Evolutionary conservation across 2,797 vertebrate species (phyloP), one percentile per base, ranked within the genome.

Genomic region (Morelia viridis): DNA sequence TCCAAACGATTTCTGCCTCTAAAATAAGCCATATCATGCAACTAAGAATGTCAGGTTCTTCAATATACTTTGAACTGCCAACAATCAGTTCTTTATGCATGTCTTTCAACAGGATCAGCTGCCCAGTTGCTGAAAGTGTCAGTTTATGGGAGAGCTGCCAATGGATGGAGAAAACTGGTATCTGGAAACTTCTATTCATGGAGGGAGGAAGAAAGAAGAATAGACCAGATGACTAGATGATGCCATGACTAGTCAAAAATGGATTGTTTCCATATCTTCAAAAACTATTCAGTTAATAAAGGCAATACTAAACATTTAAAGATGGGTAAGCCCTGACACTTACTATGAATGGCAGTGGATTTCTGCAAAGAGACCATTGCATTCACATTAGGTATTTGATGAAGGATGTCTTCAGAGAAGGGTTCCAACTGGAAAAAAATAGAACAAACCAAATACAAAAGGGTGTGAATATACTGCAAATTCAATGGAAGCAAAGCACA

Each of bases 341-440:
- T 98, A 98, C 97, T 97, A 97, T 98, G 98, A 96, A 98, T 98
- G 97, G 97, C 97, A 96, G 96, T 97, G 94, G 96, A 97, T 97
- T 97, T 98, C 96, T 97, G 97, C 95, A 98, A 97, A 94, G 97
- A 97, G 93, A 96, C 91, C 93, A 97, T 95, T 35, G 97, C 97
- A 93, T 98, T 98, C 95, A 57, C 94, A 90, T 98, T 98, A 71
- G 97, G 97, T 56, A 95, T 96, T 96, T 97, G 97, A 88, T 97
- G 96, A 91, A 97, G 96, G 95, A 96, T 91, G 89, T 98, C 97
- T 96, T 98, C 97, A 0, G 97, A 96, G 93, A 98, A 95, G 28
- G 96, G 97, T 50, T 97, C 97, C 97, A 98, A 96, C 97, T 98
- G 96, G 94, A 97, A 97, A 24, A 46, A 95, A 95, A 96, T 1